Evolutionary conservation across 2,888 invertebrate genomes (phyloP), one percentile per base, ranked within the genome.

Genomic region (Apamea sordens): DNA sequence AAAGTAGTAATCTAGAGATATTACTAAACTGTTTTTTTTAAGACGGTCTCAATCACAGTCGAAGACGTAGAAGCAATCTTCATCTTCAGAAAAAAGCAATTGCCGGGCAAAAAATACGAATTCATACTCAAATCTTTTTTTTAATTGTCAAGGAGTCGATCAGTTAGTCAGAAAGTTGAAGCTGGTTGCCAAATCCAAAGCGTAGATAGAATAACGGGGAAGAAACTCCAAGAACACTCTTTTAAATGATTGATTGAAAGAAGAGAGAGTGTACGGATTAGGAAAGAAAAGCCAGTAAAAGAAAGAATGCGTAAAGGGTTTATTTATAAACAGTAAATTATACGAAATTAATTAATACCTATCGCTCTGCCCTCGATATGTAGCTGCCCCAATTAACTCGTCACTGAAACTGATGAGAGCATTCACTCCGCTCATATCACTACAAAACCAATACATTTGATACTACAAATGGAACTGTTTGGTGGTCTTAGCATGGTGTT

Each of bases 301-400:
- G 15, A 1, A 32, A 36, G 24, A 56, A 56, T 24, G 24, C 32
- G 10, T 18, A 15, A 76, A 69, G 15, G 10, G 1, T 47, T 65
- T 59, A 4, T 41, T n/a, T 41, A 28, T 28, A 59, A 65, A 73
- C 65, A 73, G 59, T 36, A 32, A 59, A 67, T 44, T 21, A 24
- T 61, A 47, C 24, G 0, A 28, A 56, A 68, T 65, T 21, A 8
- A 50, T 73, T 63, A 3, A 50, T 41, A 50, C 7, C 21, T 36
- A 68, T 64, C 56, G 32, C 56, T 32, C 15, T 32, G 47, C 0
- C 61, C 53, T 71, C 41, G 3, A 59, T 67, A 76, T 1, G n/a
- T 53, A 7, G n/a, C 6, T 76, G 77, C 59, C 71, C 82, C 65
- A 81, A 82, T 82, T 82, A 76, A 15, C 64, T 64, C 28, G 50